Evolutionary conservation across 2,113 vertebrate genomes (phyloP), one percentile per base, ranked within the genome.

Genomic region (Hippoglossus stenolepis): DNA sequence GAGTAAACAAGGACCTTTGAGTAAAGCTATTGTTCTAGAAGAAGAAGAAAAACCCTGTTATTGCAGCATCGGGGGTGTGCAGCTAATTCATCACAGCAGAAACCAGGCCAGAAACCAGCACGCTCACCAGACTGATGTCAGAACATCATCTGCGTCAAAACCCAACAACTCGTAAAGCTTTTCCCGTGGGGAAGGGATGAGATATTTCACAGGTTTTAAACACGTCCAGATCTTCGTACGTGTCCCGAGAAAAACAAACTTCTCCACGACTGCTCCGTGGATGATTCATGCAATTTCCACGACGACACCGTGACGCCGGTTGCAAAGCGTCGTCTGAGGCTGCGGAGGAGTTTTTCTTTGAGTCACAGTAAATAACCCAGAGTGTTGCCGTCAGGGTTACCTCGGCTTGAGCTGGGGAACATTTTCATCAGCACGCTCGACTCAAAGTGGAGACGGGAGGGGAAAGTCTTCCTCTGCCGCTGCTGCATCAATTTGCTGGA

Each of bases 1-100:
- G 62, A 20, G 72, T 86, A 85, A 88, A 89, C 80, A 69, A 89
- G 75, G 60, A 81, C n/a, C 59, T 83, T 24, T 67, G 21, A 73
- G 65, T 35, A 2, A 20, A 84, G 63, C 56, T 60, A 26, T 31
- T 68, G 73, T 76, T 77, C 20, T n/a, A 10, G 28, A 31, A 31
- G 28, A 31, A 6, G 28, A 56, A 61, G 59, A 63, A 10, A 51
- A 58, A 58, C 53, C 63, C 82, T 23, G 65, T 10, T 20, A 63
- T 60, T 24, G 64, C 28, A 73, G 66, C 63, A 65, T 66, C 26
- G 23, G 56, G 23, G 23, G n/a, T 23, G 1, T 18, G 38, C 26
- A 62, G 71, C 26, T 58, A 9, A 40, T 87, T 78, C 20, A 84
- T 84, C 72, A 77, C 62, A 31, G 66, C 18, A 2, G 31, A 5